Evolutionary conservation across 2,797 vertebrate genomes (phyloP).

Genomic region (Myotis vivesi): DNA sequence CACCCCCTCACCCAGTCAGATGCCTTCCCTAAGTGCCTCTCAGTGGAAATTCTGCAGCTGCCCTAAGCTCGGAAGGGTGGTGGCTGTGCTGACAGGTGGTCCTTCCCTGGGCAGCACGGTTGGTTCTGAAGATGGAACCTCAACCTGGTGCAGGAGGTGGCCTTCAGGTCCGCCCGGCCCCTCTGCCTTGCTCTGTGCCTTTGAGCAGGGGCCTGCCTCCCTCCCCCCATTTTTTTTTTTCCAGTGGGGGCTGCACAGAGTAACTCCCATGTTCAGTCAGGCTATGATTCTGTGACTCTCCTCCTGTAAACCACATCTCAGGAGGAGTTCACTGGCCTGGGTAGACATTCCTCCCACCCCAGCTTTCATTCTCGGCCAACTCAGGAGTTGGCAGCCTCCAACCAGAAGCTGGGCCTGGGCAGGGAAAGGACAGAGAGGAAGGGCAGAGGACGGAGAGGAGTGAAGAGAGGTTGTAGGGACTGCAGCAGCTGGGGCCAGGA

Average conservation of each 20-base stretch:
- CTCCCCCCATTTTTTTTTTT: background rate
- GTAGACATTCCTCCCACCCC: background rate
- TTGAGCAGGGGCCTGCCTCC: background rate
- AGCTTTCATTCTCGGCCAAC: background rate
- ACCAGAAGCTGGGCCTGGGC: background rate
- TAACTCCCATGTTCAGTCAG: background rate
- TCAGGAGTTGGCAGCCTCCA: background rate
- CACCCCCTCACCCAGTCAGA: background rate
- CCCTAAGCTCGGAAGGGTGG: background rate
- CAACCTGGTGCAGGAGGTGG: background rate
- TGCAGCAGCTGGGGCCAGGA: background rate
- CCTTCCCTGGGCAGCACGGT: background rate
- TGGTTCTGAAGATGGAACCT: background rate
- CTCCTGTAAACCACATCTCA: background rate
- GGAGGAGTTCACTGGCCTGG: background rate
- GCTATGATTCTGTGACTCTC: background rate
- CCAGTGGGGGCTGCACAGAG: background rate
- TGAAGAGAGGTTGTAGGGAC: background rate
- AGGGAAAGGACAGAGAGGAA: background rate
- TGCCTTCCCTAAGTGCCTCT: background rate
- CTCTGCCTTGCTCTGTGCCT: background rate
- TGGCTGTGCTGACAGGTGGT: background rate
- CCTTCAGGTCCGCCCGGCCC: background rate
- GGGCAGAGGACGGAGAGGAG: background rate
- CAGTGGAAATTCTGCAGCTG: background rate